A percentile compares a stretch with the other conserved stretches of the same genome.
Evolutionary conservation across 2,113 vertebrate genomes (phyloP).

Genomic region (Tupaia chinensis): DNA sequence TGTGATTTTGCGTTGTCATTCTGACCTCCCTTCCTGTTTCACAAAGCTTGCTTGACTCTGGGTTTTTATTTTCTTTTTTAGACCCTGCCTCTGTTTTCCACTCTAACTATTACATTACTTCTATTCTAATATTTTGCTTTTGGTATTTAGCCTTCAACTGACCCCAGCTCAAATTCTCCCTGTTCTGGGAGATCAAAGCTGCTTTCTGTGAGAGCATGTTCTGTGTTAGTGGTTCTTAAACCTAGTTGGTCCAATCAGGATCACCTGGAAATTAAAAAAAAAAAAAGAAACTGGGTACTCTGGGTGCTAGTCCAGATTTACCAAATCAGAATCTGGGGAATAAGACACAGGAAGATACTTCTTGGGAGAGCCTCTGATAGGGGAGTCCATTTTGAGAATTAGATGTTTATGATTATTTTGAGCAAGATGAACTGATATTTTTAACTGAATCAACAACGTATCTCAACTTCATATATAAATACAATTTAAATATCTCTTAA

Average conservation of each 20-base stretch:
- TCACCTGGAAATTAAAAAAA: constrained; percentile 30
- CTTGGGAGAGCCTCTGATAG: background rate
- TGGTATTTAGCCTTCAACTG: constrained; percentile 54
- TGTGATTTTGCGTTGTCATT: background rate
- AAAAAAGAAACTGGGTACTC: background rate
- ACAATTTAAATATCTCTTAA: constrained; percentile 26
- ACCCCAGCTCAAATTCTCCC: background rate
- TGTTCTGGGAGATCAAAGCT: constrained; percentile 44
- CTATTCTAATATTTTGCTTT: constrained; percentile 57
- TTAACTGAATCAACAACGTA: background rate
- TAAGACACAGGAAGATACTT: background rate
- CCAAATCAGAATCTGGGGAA: background rate
- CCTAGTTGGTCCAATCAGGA: background rate
- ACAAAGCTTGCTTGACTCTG: background rate
- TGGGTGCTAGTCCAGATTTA: background rate
- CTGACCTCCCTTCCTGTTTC: constrained; percentile 22
- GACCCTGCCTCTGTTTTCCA: background rate
- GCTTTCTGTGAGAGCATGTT: background rate
- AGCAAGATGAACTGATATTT: background rate
- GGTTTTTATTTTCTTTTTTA: background rate
- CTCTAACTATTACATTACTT: constrained; percentile 40
- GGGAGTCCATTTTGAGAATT: background rate
- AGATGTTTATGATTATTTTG: background rate
- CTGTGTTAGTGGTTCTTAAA: background rate
- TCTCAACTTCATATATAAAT: background rate